These are phyloP conservation scores for Pollimyrus isidori DNA, from an alignment of 2,113 vertebrate genomes.

Conservation along the genomic window DNA sequence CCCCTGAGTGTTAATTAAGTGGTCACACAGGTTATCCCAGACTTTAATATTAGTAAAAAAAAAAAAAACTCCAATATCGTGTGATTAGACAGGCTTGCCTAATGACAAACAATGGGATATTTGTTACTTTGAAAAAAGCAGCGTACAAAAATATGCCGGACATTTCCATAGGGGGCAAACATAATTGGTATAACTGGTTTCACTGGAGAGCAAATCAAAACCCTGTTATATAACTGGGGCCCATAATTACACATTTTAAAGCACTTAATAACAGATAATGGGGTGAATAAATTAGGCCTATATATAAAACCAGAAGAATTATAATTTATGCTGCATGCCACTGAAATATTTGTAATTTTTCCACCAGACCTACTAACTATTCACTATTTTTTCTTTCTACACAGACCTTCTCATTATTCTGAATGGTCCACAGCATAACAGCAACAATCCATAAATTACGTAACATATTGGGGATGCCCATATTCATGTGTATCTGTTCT, in stretches of 20 bases:
- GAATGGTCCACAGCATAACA: neutral
- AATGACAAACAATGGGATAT: neutral
- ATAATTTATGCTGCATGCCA: neutral
- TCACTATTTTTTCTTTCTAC: neutral
- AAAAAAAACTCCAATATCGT: neutral
- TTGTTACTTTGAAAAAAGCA: neutral
- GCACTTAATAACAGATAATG: neutral
- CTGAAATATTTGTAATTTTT: neutral
- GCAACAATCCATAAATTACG: neutral
- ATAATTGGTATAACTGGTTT: neutral
- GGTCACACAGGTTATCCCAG: neutral
- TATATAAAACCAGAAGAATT: neutral
- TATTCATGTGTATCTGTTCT: neutral
- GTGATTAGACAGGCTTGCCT: neutral
- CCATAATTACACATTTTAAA: neutral
- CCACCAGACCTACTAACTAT: neutral
- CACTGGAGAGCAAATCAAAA: neutral
- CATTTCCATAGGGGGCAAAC: neutral
- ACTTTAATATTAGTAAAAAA: neutral
- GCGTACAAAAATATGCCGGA: neutral
- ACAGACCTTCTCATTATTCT: neutral
- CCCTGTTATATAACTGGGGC: neutral
- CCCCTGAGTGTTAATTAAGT: neutral
- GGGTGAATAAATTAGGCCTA: neutral
- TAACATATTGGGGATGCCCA: neutral